Evolutionary conservation across 2,797 vertebrate species (phyloP).

Genomic region (Gymnopithys bicolor): DNA sequence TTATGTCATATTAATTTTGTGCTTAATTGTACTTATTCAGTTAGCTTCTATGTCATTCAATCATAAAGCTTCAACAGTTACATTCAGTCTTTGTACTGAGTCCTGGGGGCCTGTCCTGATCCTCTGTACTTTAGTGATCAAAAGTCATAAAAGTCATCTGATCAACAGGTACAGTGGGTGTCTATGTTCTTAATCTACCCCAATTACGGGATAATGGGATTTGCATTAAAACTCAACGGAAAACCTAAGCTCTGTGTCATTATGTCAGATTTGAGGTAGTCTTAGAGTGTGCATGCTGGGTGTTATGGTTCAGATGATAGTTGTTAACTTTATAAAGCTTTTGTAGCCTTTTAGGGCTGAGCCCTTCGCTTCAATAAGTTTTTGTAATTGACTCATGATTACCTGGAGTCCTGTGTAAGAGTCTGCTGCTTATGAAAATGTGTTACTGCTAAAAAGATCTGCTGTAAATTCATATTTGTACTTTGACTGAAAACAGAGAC

Average conservation of each 20-base stretch:
- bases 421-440: background rate
- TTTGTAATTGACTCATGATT: background rate
- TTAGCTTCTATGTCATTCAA: background rate
- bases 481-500: background rate
- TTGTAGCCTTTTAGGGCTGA: background rate
- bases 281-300: background rate
- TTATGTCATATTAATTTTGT: background rate
- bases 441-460: background rate
- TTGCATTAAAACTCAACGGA: background rate
- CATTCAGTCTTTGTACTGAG: background rate
- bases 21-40: background rate
- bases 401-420: background rate
- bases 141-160: background rate
- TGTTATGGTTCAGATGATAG: background rate
- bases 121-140: background rate
- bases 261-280: background rate
- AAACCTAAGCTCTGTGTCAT: background rate
- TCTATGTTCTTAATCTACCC: background rate
- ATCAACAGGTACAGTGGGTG: background rate
- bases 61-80: background rate
- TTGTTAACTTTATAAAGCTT: background rate
- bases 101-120: background rate
- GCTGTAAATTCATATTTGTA: background rate
- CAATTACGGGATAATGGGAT: background rate
- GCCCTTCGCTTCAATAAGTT: background rate